These are phyloP conservation scores for Drosophila merina DNA, from an alignment of 2,888 invertebrate genomes.

Conservation along the genomic window DNA sequence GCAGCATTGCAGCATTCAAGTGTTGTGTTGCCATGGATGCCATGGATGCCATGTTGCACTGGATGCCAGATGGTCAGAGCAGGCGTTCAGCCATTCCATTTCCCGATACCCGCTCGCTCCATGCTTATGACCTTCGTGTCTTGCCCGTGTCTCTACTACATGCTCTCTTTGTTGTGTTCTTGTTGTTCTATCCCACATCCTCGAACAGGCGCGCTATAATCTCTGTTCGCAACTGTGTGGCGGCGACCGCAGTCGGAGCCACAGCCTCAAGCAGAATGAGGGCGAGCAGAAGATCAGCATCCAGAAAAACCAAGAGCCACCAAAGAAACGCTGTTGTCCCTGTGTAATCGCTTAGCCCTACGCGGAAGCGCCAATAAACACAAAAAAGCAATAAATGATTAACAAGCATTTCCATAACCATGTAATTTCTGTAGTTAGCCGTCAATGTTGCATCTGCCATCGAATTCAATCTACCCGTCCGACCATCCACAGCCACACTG, in stretches of 20 bases:
- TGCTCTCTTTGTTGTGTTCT: conserved; percentile 73
- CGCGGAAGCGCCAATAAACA: conserved; percentile 22
- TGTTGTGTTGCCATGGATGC: too few species aligned
- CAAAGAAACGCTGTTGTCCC: conserved; percentile 57
- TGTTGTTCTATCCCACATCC: conserved; percentile 69
- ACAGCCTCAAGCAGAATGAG: conserved; percentile 37
- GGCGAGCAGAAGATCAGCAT: conserved; percentile 17
- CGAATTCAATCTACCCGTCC: conserved; percentile 5
- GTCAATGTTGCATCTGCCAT: conserved; percentile 27
- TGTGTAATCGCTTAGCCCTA: conserved; percentile 66
- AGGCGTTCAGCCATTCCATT: conserved; percentile 14
- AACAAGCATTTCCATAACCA: conserved; percentile 24
- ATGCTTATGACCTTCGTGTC: conserved; percentile 32
- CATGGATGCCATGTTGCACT: not conserved
- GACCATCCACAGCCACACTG: not conserved
- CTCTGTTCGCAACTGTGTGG: conserved; percentile 81
- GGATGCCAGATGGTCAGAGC: conserved; percentile 5
- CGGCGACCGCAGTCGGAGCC: conserved; percentile 55
- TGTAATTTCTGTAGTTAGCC: conserved; percentile 41
- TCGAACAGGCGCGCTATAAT: conserved; percentile 78
- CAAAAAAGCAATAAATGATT: conserved; percentile 30
- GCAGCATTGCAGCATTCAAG: too few species aligned
- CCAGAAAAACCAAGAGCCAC: conserved; percentile 19
- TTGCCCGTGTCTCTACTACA: conserved; percentile 56
- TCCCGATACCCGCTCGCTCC: conserved; percentile 4